Conservation (phyloP, 2,797 vertebrate species). For the Poecilia picta region DNA sequence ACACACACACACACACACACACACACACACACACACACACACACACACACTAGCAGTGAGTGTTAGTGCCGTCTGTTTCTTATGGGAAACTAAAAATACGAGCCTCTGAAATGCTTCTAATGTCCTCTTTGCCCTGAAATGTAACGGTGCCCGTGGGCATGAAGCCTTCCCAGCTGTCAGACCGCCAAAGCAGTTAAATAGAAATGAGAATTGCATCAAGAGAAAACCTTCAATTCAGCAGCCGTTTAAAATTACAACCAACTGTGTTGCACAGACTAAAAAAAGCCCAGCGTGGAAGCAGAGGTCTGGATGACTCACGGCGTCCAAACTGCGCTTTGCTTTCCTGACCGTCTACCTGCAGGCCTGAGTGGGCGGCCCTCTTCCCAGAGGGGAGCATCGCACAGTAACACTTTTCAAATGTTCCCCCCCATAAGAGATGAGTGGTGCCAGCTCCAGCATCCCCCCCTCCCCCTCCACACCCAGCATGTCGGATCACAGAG, state of each 20-base stretch:
- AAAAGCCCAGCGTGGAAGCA: neutral
- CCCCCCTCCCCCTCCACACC: slow-evolving; percentile 15
- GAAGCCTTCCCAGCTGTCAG: slow-evolving; percentile 36
- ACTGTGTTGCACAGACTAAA: slow-evolving; percentile 4
- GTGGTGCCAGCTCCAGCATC: slow-evolving; percentile 7
- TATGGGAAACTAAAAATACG: slow-evolving; percentile 16
- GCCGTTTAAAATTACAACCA: slow-evolving; percentile 25
- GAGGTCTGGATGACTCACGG: slow-evolving; percentile 36
- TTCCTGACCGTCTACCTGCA: slow-evolving; percentile 24
- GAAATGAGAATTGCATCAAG: slow-evolving; percentile 20
- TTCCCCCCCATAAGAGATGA: slow-evolving; percentile 18
- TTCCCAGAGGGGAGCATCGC: slow-evolving; percentile 30
- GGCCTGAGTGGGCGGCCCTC: slow-evolving; percentile 48
- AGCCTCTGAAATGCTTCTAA: slow-evolving; percentile 9
- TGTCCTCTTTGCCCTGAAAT: slow-evolving; percentile 27
- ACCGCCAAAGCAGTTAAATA: slow-evolving; percentile 21
- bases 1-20: neutral
- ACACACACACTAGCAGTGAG: neutral
- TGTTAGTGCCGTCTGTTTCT: neutral
- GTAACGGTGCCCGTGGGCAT: slow-evolving; percentile 11
- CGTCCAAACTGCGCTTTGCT: slow-evolving; percentile 20
- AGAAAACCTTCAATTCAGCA: slow-evolving; percentile 14
- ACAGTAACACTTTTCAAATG: slow-evolving; percentile 21
- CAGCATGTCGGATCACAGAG: slow-evolving; percentile 34
- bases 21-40: no score